These are phyloP conservation scores for Parambassis ranga DNA, from an alignment of 2,797 vertebrate species.

Conservation along the genomic window DNA sequence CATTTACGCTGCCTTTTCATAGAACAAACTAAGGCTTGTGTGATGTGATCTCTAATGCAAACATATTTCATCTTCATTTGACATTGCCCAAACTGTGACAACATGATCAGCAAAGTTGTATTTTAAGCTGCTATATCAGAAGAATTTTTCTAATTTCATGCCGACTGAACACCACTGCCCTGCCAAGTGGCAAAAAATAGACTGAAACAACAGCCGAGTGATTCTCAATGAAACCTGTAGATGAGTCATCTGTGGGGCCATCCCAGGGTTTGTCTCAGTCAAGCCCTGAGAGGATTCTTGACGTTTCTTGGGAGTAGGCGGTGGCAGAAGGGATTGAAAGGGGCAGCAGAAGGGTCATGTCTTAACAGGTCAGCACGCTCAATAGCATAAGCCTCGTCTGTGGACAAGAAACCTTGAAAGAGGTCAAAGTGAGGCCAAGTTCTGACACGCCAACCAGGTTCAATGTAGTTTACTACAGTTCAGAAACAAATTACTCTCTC, in stretches of 20 bases:
- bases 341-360: constrained; percentile 62
- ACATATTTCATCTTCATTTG: constrained; percentile 36
- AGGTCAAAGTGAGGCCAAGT: constrained; percentile 56
- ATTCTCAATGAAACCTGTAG: constrained; percentile 63
- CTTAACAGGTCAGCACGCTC: constrained; percentile 69
- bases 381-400: constrained; percentile 52
- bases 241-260: constrained; percentile 70
- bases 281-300: constrained; percentile 51
- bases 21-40: too few species aligned
- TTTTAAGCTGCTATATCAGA: constrained; percentile 19
- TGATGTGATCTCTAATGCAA: constrained; percentile 12
- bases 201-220: constrained; percentile 19
- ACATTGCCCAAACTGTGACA: constrained; percentile 7
- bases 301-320: constrained; percentile 46
- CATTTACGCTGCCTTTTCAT: too few species aligned
- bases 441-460: constrained; percentile 38
- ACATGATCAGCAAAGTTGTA: constrained; percentile 1
- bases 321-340: constrained; percentile 32
- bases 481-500: constrained; percentile 25
- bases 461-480: not conserved
- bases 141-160: constrained; percentile 34
- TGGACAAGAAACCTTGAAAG: constrained; percentile 42
- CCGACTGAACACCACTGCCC: constrained; percentile 19
- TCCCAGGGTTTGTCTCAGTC: constrained; percentile 55
- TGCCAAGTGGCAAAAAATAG: constrained; percentile 4